These are phyloP conservation scores for Scartelaos histophorus DNA, from an alignment of 2,113 vertebrate genomes.

Conservation along the genomic window DNA sequence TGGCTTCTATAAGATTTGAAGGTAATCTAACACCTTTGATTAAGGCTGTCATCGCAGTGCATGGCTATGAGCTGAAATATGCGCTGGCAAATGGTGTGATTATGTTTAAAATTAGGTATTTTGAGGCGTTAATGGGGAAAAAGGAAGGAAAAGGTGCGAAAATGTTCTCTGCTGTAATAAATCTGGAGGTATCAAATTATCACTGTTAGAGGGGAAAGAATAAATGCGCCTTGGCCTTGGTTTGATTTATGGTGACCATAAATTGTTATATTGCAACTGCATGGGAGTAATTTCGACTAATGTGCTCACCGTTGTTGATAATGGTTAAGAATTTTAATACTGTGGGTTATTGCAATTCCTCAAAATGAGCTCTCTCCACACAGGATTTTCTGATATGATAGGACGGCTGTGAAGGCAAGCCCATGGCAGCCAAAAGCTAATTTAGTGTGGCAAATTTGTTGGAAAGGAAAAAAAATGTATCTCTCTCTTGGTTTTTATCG, in stretches of 20 bases:
- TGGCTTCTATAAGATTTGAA: conserved; percentile 26
- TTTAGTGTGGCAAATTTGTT: conserved; percentile 60
- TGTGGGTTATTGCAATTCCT: conserved; percentile 30
- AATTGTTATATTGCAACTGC: conserved; percentile 28
- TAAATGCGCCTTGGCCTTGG: conserved; percentile 30
- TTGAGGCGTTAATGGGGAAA: conserved; percentile 13
- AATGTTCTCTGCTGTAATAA: conserved; percentile 37
- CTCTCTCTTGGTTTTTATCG: conserved; percentile 49
- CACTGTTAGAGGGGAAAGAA: conserved; percentile 17
- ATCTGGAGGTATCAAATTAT: conserved; percentile 54
- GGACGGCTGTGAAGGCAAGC: conserved; percentile 48
- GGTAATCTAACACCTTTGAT: conserved; percentile 57
- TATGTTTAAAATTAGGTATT: conserved; percentile 19
- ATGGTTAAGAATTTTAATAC: conserved; percentile 23
- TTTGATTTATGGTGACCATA: conserved; percentile 48
- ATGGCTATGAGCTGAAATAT: neutral
- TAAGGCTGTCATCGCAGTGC: conserved; percentile 33
- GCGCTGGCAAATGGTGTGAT: conserved; percentile 34
- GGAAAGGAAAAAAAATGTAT: conserved; percentile 20
- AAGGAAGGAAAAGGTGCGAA: conserved; percentile 32
- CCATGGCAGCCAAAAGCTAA: conserved; percentile 51
- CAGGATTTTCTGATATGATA: conserved; percentile 24
- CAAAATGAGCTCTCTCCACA: conserved; percentile 36
- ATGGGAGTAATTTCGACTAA: conserved; percentile 18
- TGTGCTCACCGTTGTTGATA: conserved; percentile 17